Conservation (phyloP, 2,113 vertebrate species). For the Ochotona princeps region DNA sequence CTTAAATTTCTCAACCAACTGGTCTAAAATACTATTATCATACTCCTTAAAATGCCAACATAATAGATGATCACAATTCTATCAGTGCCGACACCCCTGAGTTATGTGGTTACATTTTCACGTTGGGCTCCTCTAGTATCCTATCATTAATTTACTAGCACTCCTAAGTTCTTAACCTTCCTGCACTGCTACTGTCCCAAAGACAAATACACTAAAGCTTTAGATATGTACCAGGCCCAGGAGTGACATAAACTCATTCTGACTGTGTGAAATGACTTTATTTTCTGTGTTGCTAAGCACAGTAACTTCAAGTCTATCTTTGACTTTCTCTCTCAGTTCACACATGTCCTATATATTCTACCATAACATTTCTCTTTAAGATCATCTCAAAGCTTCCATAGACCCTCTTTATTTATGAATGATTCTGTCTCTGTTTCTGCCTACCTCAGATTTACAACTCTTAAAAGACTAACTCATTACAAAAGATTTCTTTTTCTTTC, state of each 20-base stretch:
- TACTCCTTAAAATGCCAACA: background rate
- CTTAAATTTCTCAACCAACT: slow-evolving; percentile 29
- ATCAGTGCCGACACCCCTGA: background rate
- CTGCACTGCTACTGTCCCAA: background rate
- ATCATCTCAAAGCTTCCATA: background rate
- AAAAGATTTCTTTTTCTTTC: background rate
- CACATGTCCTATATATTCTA: background rate
- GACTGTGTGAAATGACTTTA: background rate
- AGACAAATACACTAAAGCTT: slow-evolving; percentile 15
- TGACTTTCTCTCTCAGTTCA: background rate
- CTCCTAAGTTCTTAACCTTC: background rate
- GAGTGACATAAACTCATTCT: background rate
- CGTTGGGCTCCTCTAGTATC: background rate
- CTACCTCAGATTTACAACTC: slow-evolving; percentile 21
- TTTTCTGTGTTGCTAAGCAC: background rate
- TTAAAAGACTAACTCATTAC: background rate
- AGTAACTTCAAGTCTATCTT: background rate
- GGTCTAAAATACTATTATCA: slow-evolving; percentile 29
- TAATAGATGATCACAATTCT: background rate
- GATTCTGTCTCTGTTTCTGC: background rate
- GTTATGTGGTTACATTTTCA: background rate
- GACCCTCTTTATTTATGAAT: background rate
- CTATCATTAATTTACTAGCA: background rate
- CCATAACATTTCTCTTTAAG: background rate
- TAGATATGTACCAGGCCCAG: background rate